These are phyloP conservation scores for Drosophila azteca DNA, from an alignment of 1,140 invertebrate species.

Conservation along the genomic window DNA sequence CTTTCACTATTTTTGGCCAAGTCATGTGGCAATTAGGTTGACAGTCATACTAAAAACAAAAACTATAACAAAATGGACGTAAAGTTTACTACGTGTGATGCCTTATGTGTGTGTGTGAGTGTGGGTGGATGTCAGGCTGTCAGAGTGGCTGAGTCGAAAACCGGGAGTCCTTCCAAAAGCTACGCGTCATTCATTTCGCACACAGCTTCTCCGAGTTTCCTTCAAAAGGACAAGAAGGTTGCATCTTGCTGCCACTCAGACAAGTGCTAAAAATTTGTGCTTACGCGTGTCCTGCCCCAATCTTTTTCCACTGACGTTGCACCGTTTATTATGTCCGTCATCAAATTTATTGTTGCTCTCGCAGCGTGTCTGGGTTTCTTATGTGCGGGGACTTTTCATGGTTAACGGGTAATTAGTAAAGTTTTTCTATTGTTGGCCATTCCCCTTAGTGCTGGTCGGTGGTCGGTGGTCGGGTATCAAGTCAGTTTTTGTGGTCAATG, in stretches of 20 bases:
- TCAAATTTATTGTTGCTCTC: slow-evolving; percentile 60
- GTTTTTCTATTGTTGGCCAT: slow-evolving; percentile 37
- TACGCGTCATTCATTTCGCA: slow-evolving; percentile 53
- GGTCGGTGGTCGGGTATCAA: slow-evolving; percentile 40
- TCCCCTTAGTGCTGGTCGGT: slow-evolving; percentile 1
- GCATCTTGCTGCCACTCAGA: slow-evolving; percentile 24
- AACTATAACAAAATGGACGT: slow-evolving; percentile 75
- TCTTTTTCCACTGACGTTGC: slow-evolving; percentile 3
- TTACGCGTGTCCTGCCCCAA: slow-evolving; percentile 32
- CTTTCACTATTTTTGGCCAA: slow-evolving; percentile 42
- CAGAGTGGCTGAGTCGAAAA: slow-evolving; percentile 3
- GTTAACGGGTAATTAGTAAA: slow-evolving; percentile 73
- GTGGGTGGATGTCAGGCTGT: background rate
- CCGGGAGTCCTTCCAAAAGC: slow-evolving; percentile 40
- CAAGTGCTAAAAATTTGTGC: slow-evolving; percentile 42
- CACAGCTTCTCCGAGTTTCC: slow-evolving; percentile 32
- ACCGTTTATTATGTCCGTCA: slow-evolving; percentile 34
- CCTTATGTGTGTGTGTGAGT: background rate
- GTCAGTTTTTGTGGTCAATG: slow-evolving; percentile 27
- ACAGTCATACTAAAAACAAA: slow-evolving; percentile 44
- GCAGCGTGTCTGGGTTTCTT: slow-evolving; percentile 32
- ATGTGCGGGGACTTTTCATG: slow-evolving; percentile 42
- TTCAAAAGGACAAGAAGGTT: slow-evolving; percentile 37
- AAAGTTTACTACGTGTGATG: slow-evolving; percentile 43
- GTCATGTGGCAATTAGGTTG: slow-evolving; percentile 67